Evolutionary conservation across 2,888 invertebrate genomes (phyloP).

Genomic region (Criorhina ranunculi): DNA sequence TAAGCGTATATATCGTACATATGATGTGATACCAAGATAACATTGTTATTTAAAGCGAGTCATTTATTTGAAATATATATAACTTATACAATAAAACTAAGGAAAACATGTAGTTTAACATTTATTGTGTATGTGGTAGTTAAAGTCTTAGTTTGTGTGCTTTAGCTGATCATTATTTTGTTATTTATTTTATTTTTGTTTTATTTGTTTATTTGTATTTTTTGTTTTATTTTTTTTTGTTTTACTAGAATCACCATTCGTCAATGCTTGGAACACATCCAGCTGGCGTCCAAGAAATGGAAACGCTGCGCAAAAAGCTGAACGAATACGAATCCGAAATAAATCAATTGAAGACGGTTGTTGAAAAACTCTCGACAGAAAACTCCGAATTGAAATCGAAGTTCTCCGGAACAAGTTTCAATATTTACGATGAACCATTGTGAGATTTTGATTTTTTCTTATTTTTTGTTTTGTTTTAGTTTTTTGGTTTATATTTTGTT

Average conservation of each 20-base stretch:
- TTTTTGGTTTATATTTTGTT: conserved; percentile 54
- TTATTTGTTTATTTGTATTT: conserved; percentile 64
- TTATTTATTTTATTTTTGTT: conserved; percentile 21
- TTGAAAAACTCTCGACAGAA: conserved; percentile 91
- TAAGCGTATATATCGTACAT: conserved; percentile 31
- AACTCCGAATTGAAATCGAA: conserved; percentile 90
- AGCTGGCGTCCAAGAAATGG: conserved; percentile 80
- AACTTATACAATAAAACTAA: conserved; percentile 37
- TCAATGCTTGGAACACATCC: conserved; percentile 55
- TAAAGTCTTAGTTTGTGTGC: not conserved
- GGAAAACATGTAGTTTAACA: conserved; percentile 43
- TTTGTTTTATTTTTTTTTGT: conserved; percentile 52
- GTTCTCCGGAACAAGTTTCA: conserved; percentile 81
- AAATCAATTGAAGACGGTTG: conserved; percentile 85
- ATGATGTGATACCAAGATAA: conserved; percentile 68
- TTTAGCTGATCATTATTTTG: conserved; percentile 15
- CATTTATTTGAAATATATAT: conserved; percentile 60
- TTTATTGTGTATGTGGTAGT: not conserved
- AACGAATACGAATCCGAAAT: conserved; percentile 83
- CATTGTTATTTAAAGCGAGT: conserved; percentile 61
- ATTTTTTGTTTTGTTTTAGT: conserved; percentile 61
- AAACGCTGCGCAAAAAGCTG: conserved; percentile 83
- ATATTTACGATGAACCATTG: conserved; percentile 84
- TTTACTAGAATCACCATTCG: conserved; percentile 77
- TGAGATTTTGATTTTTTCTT: conserved; percentile 79